A percentile compares a stretch with the other conserved stretches of the same genome.
Evolutionary conservation across 2,888 invertebrate species (phyloP).

Genomic region (Thera obeliscata): DNA sequence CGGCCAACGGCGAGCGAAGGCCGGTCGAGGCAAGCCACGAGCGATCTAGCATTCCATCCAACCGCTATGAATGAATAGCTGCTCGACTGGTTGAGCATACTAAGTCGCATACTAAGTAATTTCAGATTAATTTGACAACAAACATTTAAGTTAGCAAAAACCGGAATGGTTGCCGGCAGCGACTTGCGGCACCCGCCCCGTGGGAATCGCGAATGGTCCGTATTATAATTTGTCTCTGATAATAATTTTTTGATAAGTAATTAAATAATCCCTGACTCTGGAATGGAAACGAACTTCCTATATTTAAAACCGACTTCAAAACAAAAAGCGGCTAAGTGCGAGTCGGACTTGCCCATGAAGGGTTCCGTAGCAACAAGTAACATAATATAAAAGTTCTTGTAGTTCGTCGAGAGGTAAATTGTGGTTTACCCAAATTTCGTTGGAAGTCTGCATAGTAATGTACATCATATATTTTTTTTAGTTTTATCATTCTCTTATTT

Average conservation of each 20-base stretch:
- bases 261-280: conserved; percentile 11
- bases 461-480: too few species aligned
- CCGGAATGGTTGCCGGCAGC: conserved; percentile 64
- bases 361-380: too few species aligned
- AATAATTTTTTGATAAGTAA: conserved; percentile 50
- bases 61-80: conserved; percentile 82
- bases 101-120: conserved; percentile 73
- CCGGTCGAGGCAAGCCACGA: conserved; percentile 77
- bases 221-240: conserved; percentile 69
- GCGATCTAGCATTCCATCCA: conserved; percentile 81
- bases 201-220: conserved; percentile 68
- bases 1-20: conserved; percentile 63
- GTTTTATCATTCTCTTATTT: too few species aligned
- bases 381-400: too few species aligned
- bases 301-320: neutral
- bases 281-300: too few species aligned
- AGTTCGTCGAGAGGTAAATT: too few species aligned
- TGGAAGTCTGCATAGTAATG: too few species aligned
- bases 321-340: too few species aligned
- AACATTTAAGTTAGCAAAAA: conserved; percentile 80
- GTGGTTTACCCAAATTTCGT: too few species aligned
- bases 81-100: conserved; percentile 68
- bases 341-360: too few species aligned
- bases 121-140: conserved; percentile 84
- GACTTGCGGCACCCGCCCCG: conserved; percentile 70